Evolutionary conservation across 2,113 vertebrate genomes (phyloP), one percentile per base, ranked within the genome.

Genomic region (Camarhynchus parvulus): DNA sequence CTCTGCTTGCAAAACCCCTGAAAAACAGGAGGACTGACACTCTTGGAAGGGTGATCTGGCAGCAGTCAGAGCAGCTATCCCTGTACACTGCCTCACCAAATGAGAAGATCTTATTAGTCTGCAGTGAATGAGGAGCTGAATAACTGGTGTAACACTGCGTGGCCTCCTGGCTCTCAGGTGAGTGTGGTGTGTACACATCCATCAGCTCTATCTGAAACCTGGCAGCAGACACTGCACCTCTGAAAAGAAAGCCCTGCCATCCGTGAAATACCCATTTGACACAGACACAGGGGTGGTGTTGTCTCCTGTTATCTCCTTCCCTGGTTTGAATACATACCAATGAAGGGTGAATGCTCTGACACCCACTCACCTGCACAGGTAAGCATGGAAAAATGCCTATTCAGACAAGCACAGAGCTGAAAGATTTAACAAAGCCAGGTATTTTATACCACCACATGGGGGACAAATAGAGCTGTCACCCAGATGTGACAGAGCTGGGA

Each of bases 181-280:
- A 75, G 39, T 28, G 61, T 79, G 49, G 31, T n/a, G 72, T 46
- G n/a, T 47, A 37, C 64, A 53, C 59, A 42, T 3, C 23, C 31
- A 9, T 31, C 59, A 44, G 31, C 28, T 53, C n/a, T 17, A 50
- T 15, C 64, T 64, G 73, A 90, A 95, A 83, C 56, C 78, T 77
- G 78, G 68, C 87, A 92, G 76, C 35, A 83, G 63, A 77, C 41
- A 49, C 47, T 28, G 30, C 56, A 61, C 52, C 83, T 86, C 61
- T 58, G 49, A 87, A 84, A 68, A 73, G 83, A 64, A 78, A 82
- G 56, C 41, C 82, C 76, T 78, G 52, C 69, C 76, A 78, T 33
- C 75, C 2, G 0, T 96, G 92, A 90, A 96, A 94, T 25, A 82
- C 11, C 74, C 76, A 62, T 90, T 84, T 46, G 83, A 96, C 77